Percentiles rank a stretch among this genome's conserved stretches.
Conservation (phyloP, 2,888 invertebrate genomes). For the Congeria kusceri region DNA sequence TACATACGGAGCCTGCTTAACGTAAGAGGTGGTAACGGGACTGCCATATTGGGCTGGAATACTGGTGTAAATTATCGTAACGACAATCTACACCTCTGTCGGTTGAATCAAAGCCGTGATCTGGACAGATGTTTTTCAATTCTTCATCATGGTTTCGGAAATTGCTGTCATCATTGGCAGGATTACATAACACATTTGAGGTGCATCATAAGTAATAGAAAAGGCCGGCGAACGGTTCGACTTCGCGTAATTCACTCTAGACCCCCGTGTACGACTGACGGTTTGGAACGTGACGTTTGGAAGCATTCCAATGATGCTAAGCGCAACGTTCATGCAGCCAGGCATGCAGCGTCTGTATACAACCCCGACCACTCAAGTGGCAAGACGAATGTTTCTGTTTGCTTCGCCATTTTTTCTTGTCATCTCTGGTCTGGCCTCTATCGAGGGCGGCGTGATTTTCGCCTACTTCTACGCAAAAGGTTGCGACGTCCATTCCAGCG, state of each 20-base stretch:
- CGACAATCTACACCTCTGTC: slow-evolving; percentile 42
- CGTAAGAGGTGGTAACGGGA: slow-evolving; percentile 22
- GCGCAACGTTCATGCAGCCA: slow-evolving; percentile 28
- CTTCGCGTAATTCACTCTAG: slow-evolving; percentile 27
- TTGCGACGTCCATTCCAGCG: slow-evolving; percentile 40
- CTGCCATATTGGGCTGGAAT: slow-evolving; percentile 46
- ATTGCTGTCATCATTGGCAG: slow-evolving; percentile 27
- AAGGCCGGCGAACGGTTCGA: slow-evolving; percentile 25
- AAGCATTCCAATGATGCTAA: slow-evolving; percentile 15
- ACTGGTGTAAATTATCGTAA: slow-evolving; percentile 27
- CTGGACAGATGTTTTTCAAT: slow-evolving; percentile 46
- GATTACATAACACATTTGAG: slow-evolving; percentile 16
- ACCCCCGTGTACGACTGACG: slow-evolving; percentile 43
- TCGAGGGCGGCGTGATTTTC: slow-evolving; percentile 46
- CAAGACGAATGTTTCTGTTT: slow-evolving; percentile 17
- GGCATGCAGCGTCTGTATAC: slow-evolving; percentile 42
- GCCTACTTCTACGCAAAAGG: slow-evolving; percentile 36
- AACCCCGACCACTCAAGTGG: slow-evolving; percentile 9
- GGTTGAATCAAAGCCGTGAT: slow-evolving; percentile 52
- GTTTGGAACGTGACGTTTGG: slow-evolving; percentile 41
- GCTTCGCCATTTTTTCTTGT: slow-evolving; percentile 19
- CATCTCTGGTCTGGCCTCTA: neutral
- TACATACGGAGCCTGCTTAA: slow-evolving; percentile 35
- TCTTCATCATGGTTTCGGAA: slow-evolving; percentile 40
- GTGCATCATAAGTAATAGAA: neutral